Conservation (phyloP, 30 jellyfish, hydroid and myxozoan genomes). For the Cassiopea xamachana region DNA sequence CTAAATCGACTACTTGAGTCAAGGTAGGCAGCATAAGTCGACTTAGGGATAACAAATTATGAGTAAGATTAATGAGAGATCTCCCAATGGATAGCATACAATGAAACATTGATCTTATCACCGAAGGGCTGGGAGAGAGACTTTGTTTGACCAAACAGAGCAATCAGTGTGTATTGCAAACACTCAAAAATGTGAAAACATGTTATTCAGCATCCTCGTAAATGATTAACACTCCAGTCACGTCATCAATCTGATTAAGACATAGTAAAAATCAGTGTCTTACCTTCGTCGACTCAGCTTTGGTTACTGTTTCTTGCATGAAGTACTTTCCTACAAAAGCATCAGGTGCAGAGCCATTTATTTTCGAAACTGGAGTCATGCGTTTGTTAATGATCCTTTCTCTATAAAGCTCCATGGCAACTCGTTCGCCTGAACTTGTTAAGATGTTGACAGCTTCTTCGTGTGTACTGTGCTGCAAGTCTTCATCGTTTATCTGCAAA, state of each 20-base stretch:
- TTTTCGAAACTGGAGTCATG: slow-evolving; percentile 95
- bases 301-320: slow-evolving; percentile 71
- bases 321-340: slow-evolving; percentile 60
- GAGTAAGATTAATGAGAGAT: too few relatives aligned
- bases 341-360: slow-evolving; percentile 77
- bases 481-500: slow-evolving; percentile 84
- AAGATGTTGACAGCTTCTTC: slow-evolving; percentile 94
- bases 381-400: slow-evolving; percentile 87
- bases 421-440: slow-evolving; percentile 89
- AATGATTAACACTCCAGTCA: too few relatives aligned
- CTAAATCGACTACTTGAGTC: too few relatives aligned
- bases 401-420: slow-evolving; percentile 84
- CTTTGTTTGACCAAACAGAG: too few relatives aligned
- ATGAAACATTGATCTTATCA: too few relatives aligned
- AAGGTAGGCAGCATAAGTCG: too few relatives aligned
- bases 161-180: too few relatives aligned
- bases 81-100: too few relatives aligned
- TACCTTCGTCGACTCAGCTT: slow-evolving; percentile 84
- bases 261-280: background rate
- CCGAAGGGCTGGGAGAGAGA: too few relatives aligned
- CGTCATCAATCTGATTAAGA: background rate
- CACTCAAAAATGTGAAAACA: too few relatives aligned
- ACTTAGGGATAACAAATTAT: too few relatives aligned
- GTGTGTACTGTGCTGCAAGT: slow-evolving; percentile 87
- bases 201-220: too few relatives aligned